phyloP scores from a whole-genome alignment of 2,113 vertebrate genomes.

The Pomatostomus ruficeps region DNA sequence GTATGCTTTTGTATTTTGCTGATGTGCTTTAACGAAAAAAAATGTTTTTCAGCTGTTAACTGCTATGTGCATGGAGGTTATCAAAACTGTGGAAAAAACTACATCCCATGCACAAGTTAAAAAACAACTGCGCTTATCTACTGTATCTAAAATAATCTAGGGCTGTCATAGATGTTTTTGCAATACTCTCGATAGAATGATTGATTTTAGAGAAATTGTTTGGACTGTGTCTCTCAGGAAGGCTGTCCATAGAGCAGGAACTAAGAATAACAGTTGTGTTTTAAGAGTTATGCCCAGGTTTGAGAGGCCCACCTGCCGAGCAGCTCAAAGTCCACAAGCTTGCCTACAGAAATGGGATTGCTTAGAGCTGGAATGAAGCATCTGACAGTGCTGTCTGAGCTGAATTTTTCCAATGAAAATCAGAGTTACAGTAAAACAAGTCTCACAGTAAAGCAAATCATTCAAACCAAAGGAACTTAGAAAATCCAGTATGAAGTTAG shows the following conservation, averaged over 20 bases:
- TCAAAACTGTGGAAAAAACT: constrained; percentile 39
- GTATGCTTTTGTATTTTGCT: constrained; percentile 18
- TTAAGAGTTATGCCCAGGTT: not conserved
- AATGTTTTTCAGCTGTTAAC: constrained; percentile 35
- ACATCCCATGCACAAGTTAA: not conserved
- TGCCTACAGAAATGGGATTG: not conserved
- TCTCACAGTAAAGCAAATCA: not conserved
- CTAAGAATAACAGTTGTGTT: constrained; percentile 10
- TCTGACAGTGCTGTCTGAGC: not conserved
- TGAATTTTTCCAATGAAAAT: not conserved
- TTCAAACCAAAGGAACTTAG: not conserved
- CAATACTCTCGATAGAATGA: not conserved
- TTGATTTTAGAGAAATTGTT: constrained; percentile 14
- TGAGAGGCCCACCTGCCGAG: constrained; percentile 9
- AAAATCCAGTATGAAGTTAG: not conserved
- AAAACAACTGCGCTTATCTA: not conserved
- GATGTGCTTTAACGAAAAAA: constrained; percentile 14
- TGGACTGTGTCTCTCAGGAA: constrained; percentile 31
- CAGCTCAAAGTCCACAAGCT: not conserved
- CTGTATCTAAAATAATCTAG: constrained; percentile 38
- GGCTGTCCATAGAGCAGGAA: not conserved
- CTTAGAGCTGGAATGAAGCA: not conserved
- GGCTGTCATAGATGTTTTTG: constrained; percentile 21
- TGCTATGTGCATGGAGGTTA: constrained; percentile 35
- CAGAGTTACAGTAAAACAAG: not conserved